Conservation (phyloP, 1,140 invertebrate genomes). For the Sitophilus oryzae region DNA sequence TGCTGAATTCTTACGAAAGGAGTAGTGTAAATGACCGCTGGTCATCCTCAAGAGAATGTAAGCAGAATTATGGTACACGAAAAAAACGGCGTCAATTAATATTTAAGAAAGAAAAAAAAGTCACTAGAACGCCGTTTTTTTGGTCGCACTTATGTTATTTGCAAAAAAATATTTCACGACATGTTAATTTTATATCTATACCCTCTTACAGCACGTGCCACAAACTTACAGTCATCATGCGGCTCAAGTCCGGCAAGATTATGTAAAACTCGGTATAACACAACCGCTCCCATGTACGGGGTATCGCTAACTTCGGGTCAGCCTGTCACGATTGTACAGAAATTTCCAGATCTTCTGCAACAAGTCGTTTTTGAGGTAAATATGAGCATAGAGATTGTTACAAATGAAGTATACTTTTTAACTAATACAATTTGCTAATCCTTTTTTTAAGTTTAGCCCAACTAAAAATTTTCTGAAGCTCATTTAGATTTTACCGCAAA, state of each 20-base stretch:
- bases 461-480: neutral
- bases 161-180: neutral
- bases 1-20: conserved; percentile 58
- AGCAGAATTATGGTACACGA: neutral
- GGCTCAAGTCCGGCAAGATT: conserved; percentile 64
- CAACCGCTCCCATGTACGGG: conserved; percentile 88
- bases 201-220: conserved; percentile 35
- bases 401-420: no score
- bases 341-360: conserved; percentile 88
- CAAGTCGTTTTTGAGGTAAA: conserved; percentile 85
- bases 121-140: no score
- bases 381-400: no score
- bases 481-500: conserved; percentile 29
- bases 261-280: conserved; percentile 84
- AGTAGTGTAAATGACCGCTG: conserved; percentile 43
- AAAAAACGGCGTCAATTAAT: no score
- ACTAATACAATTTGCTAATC: neutral
- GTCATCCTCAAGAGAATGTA: conserved; percentile 40
- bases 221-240: conserved; percentile 43
- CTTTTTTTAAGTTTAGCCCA: neutral
- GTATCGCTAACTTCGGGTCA: conserved; percentile 86
- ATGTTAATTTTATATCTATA: conserved; percentile 1
- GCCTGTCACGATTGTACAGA: conserved; percentile 89
- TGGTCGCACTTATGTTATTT: no score
- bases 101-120: no score